Percentiles rank a stretch among this genome's conserved stretches.
These are phyloP conservation scores for Encarsia formosa DNA, from an alignment of 2,888 invertebrate genomes.

Conservation along the genomic window DNA sequence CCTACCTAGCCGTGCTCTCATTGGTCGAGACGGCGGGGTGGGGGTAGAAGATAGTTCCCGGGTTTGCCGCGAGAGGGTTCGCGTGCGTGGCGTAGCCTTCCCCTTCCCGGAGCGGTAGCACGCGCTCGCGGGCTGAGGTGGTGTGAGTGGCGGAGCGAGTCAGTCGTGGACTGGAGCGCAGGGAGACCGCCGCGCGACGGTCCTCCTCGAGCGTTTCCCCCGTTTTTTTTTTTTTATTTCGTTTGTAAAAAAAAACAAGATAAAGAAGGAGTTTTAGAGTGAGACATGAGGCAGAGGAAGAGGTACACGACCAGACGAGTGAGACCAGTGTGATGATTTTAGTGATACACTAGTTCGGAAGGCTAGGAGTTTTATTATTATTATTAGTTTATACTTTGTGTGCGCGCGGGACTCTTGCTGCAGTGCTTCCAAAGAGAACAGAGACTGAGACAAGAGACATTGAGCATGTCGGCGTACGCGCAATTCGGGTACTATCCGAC, in stretches of 20 bases:
- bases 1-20: background rate
- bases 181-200: conserved; percentile 39
- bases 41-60: conserved; percentile 38
- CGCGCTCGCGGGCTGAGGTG: conserved; percentile 44
- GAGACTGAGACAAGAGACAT: background rate
- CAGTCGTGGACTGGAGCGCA: conserved; percentile 52
- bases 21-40: conserved; percentile 19
- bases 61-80: conserved; percentile 52
- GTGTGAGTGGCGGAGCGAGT: conserved; percentile 49
- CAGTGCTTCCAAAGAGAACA: background rate
- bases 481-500: conserved; percentile 93
- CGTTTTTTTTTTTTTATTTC: conserved; percentile 1
- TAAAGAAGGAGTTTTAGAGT: no score
- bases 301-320: background rate
- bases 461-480: conserved; percentile 73
- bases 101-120: conserved; percentile 39
- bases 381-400: no score
- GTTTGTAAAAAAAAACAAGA: no score
- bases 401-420: background rate
- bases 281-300: conserved; percentile 28
- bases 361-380: no score
- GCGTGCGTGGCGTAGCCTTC: background rate
- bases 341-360: no score
- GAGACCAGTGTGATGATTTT: no score
- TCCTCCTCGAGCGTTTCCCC: background rate